Base-by-base conservation (phyloP, 1,140 invertebrate genomes). In the Bombus polaris region DNA sequence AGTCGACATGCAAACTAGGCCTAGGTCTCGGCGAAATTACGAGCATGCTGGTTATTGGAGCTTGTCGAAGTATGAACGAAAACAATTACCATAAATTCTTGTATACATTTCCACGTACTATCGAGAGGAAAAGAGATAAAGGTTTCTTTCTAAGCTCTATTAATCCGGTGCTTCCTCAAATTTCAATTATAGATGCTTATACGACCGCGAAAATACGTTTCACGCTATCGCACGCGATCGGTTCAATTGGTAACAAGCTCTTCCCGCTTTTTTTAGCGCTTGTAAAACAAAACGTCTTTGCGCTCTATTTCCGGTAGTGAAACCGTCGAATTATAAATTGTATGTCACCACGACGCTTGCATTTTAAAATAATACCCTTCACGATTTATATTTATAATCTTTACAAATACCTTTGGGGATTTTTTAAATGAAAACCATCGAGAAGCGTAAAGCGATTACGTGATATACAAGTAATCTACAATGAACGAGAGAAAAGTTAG, bases 21-120 rank as follows among this genome's bases (percentile, higher is more conserved):
- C 91, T 93, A 91, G 87, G 90, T 90, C 92, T 85, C 59, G 85
- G 87, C 83, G 87, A 91, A 91, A 91, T 91, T 91, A 79, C 86
- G 62, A 81, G 68, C 87, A n/a, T 76, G 88, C 82, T 28, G 83
- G 87, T 94, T 93, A 94, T 91, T 93, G 92, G 92, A 94, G 93
- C 92, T 92, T 93, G 90, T 91, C 93, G 87, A 88, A 83, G 79
- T 87, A 88, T 82, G 81, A 91, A 91, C 71, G 88, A 91, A 88
- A 91, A 90, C 89, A 85, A 90, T 88, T 89, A 89, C 85, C 44
- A 44, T n/a, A 37, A 57, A 53, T 59, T 57, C 42, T 37, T 35
- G 70, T 57, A 37, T 39, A 39, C 12, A 47, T 35, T 59, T 47
- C 72, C 80, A 39, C 65, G 80, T 47, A 66, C 59, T 62, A 12